Evolutionary conservation across 2,888 invertebrate species (phyloP).

Genomic region (Agrenia bidenticulata): DNA sequence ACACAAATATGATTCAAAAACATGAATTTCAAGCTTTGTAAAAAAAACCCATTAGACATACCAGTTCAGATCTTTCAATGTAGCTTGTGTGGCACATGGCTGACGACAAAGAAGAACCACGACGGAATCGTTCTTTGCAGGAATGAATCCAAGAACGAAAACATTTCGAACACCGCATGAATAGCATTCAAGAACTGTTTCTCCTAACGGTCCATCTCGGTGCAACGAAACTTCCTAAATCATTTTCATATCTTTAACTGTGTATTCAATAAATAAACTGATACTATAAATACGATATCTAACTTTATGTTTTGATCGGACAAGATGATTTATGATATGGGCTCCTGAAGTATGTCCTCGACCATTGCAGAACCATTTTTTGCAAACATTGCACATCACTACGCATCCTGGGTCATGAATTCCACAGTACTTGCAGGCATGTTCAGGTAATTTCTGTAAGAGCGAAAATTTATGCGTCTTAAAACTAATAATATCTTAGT

Average conservation of each 20-base stretch:
- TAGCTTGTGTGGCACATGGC: conserved; percentile 96
- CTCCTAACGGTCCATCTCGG: conserved; percentile 94
- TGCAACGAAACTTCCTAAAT: conserved; percentile 87
- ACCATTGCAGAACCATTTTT: conserved; percentile 99
- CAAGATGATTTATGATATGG: conserved; percentile 98
- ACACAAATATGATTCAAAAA: conserved; percentile 20
- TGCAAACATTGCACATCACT: conserved; percentile 96
- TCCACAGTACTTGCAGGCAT: conserved; percentile 99
- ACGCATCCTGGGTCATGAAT: conserved; percentile 97
- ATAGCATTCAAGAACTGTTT: conserved; percentile 97
- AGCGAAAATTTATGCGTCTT: conserved; percentile 4
- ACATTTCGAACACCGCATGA: conserved; percentile 98
- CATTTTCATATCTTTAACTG: no score
- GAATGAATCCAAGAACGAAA: conserved; percentile 97
- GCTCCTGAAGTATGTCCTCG: conserved; percentile 97
- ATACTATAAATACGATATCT: conserved; percentile 1
- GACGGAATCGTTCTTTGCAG: conserved; percentile 97
- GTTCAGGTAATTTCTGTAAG: conserved; percentile 81
- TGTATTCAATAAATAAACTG: no score
- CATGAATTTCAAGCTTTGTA: no score
- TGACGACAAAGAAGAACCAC: conserved; percentile 95
- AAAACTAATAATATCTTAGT: conserved; percentile 9
- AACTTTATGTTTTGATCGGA: conserved; percentile 93
- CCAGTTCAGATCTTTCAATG: conserved; percentile 98
- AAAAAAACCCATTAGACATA: no score